Conservation (phyloP, 2,797 vertebrate genomes). For the Helarctos malayanus region DNA sequence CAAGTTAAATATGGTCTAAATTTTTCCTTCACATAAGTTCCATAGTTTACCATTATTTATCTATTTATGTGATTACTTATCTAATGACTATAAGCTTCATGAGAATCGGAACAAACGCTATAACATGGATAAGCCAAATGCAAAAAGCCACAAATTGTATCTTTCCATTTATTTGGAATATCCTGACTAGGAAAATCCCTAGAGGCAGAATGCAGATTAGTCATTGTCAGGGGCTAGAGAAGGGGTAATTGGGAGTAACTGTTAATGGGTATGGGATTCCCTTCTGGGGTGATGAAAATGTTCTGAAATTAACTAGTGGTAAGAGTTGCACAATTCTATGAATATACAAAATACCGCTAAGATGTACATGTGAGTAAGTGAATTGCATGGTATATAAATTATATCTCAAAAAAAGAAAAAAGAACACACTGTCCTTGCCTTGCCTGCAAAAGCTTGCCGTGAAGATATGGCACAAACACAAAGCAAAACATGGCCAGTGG, state of each 20-base stretch:
- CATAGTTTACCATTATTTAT: neutral
- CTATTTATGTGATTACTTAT: neutral
- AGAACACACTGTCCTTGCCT: neutral
- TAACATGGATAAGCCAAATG: neutral
- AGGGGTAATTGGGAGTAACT: neutral
- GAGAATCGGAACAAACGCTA: neutral
- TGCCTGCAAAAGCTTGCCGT: neutral
- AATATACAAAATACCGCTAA: neutral
- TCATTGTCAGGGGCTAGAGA: neutral
- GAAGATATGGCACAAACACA: neutral
- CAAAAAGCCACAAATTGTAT: neutral
- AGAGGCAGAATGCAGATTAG: neutral
- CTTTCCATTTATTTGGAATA: constrained; percentile 31
- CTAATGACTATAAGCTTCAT: neutral
- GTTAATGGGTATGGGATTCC: neutral
- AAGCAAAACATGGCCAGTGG: neutral
- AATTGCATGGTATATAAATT: neutral
- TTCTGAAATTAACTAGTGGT: constrained; percentile 9
- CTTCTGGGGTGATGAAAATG: neutral
- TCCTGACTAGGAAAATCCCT: neutral
- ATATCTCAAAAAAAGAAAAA: neutral
- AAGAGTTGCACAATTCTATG: neutral
- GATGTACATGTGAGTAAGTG: neutral
- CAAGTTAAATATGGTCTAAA: neutral
- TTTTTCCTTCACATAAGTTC: neutral